Evolutionary conservation across 2,797 vertebrate genomes (phyloP).

Genomic region (Mus spretus): DNA sequence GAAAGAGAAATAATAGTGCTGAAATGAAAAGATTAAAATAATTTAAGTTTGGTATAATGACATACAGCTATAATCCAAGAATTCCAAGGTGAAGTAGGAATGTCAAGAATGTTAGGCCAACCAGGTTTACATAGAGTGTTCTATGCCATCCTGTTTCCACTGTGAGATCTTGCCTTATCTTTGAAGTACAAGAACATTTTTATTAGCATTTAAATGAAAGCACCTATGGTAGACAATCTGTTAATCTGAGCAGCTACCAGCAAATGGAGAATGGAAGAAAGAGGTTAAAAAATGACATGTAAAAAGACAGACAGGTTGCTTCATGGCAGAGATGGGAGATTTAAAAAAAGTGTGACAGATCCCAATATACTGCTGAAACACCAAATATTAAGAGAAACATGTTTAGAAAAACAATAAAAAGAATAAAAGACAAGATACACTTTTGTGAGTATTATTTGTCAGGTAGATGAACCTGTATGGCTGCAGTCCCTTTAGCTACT

Average conservation of each 20-base stretch:
- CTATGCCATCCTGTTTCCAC: neutral
- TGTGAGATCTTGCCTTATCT: neutral
- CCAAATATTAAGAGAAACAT: neutral
- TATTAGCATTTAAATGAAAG: neutral
- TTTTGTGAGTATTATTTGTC: neutral
- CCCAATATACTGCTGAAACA: neutral
- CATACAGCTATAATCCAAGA: neutral
- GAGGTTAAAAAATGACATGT: neutral
- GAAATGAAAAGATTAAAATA: conserved; percentile 33
- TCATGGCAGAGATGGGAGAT: neutral
- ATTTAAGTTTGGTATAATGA: neutral
- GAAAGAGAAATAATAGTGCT: neutral
- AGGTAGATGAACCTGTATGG: neutral
- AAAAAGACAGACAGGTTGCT: neutral
- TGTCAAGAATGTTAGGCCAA: neutral
- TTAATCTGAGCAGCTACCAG: neutral
- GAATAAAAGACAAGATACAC: neutral
- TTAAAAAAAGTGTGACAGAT: neutral
- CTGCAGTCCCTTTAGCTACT: neutral
- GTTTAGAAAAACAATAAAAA: neutral
- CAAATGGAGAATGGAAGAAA: neutral
- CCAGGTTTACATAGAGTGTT: neutral
- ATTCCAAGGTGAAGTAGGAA: neutral
- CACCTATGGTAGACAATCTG: neutral
- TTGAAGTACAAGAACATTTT: neutral